These are phyloP conservation scores for Gorsachius goisagi DNA, from an alignment of 2,113 vertebrate species.

Conservation along the genomic window DNA sequence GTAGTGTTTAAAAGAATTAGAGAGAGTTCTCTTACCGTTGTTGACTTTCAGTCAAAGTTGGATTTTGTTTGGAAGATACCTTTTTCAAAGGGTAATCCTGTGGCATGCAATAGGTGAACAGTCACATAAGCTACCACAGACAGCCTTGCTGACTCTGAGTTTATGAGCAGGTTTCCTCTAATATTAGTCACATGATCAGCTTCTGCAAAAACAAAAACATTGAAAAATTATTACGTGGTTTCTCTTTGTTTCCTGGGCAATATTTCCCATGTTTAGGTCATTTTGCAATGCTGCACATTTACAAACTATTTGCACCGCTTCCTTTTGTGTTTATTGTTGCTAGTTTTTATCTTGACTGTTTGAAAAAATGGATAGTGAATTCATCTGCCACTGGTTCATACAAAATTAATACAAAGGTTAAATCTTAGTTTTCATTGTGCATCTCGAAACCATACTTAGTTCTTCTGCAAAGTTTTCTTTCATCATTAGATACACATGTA, in stretches of 20 bases:
- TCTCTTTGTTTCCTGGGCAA: background rate
- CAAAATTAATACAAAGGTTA: background rate
- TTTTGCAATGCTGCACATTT: background rate
- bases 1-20: background rate
- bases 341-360: background rate
- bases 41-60: background rate
- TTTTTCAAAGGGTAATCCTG: background rate
- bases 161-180: background rate
- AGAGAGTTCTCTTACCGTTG: background rate
- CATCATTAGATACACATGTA: background rate
- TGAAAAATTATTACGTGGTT: background rate
- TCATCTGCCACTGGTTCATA: rapidly evolving
- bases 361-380: background rate
- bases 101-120: background rate
- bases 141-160: background rate
- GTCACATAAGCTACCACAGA: background rate
- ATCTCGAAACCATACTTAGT: background rate
- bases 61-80: background rate
- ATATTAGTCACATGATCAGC: background rate
- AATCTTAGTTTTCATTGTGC: background rate
- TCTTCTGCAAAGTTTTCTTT: background rate
- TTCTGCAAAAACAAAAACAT: background rate
- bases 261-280: background rate
- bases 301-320: background rate
- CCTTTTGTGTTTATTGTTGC: background rate